Base-by-base conservation (phyloP, 1,140 invertebrate species). In the Heliconius congener region DNA sequence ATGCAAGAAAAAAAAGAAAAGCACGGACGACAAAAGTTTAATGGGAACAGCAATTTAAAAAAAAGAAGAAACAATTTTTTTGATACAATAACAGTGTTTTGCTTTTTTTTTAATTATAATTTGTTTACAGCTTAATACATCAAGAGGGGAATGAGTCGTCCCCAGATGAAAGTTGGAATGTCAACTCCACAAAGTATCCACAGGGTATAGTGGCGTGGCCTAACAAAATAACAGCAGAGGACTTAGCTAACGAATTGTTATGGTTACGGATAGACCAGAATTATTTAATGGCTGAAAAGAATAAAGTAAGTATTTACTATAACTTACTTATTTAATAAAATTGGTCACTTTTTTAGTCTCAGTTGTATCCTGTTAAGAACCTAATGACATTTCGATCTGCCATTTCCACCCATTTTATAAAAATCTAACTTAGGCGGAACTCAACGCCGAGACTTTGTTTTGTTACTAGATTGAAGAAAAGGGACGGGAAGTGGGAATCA, bases 221-320 rank as follows among this genome's bases (percentile, higher is more conserved):
- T 18, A 93, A 89, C 73, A 94, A 94, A 81, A 94, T 95, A 78
- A 95, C 94, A 3, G 81, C 92, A 0, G 91, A 93, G 74, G 94
- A 94, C 77, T 79, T 95, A 16, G 93, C 92, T 27, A 91, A 94
- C 71, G 94, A 95, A 82, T 82, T 94, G 57, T 86, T 92, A 11
- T 94, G 92, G 90, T 83, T 95, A 1, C 81, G 87, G 81, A 86
- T 94, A 80, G 94, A 95, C 83, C 89, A 93, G 76, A 91, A 89
- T 78, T 90, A 93, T 81, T 84, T 94, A 13, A 87, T 90, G 81
- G 87, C 87, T 18, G 91, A 92, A 72, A 88, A 92, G 76, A 90
- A 88, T 84, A 91, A 91, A 85, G 90, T 91, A 79, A 72, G 34
- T 30, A 27, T 27, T 66, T 66, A 66, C 3, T 66, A 30, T 46